phyloP scores from a whole-genome alignment of 2,797 vertebrate genomes.

The Orientallactaga sibirica region DNA sequence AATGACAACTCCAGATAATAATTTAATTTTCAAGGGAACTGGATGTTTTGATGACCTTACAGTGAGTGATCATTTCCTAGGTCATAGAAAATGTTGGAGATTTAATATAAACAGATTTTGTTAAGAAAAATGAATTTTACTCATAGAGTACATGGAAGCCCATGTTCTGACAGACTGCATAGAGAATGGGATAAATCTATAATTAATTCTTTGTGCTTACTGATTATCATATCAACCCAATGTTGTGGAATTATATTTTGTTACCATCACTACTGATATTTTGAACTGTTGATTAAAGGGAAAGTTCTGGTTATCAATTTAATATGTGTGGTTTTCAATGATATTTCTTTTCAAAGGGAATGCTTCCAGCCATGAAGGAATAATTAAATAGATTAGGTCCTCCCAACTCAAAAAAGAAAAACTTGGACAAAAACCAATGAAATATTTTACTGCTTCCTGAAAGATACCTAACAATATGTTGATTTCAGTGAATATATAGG shows the following conservation, averaged over 20 bases:
- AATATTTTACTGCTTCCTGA: neutral
- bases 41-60: neutral
- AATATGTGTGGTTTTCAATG: neutral
- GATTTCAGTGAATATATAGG: neutral
- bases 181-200: neutral
- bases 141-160: conserved; percentile 34
- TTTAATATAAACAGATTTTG: conserved; percentile 61
- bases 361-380: neutral
- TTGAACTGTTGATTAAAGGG: neutral
- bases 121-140: conserved; percentile 64
- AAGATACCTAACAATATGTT: neutral
- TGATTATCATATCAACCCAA: neutral
- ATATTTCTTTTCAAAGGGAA: conserved; percentile 8
- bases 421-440: neutral
- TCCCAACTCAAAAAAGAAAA: neutral
- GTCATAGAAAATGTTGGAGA: conserved; percentile 60
- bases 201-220: conserved; percentile 8
- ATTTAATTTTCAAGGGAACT: neutral
- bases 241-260: neutral
- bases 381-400: neutral
- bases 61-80: conserved; percentile 1
- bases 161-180: conserved; percentile 35
- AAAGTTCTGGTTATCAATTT: neutral
- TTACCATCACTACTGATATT: neutral
- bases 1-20: neutral